phyloP scores from a whole-genome alignment of 2,113 vertebrate species.

The Orientallactaga bullata region DNA sequence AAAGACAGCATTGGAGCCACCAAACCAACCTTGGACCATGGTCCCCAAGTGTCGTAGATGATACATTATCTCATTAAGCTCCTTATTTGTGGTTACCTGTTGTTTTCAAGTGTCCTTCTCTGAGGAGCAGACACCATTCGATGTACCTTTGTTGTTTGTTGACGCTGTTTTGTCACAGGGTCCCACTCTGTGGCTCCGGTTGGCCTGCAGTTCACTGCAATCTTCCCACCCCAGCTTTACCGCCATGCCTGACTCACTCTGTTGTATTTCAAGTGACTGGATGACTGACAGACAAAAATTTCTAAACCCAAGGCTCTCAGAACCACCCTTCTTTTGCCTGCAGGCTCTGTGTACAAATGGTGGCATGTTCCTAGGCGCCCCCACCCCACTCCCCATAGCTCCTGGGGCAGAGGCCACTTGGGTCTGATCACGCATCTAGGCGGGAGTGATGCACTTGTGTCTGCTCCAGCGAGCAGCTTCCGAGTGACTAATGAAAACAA shows the following conservation, averaged over 20 bases:
- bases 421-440: neutral
- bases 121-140: neutral
- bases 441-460: neutral
- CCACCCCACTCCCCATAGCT: rapidly evolving
- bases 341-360: neutral
- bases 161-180: neutral
- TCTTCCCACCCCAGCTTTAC: neutral
- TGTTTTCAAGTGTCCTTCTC: neutral
- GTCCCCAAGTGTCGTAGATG: neutral
- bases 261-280: neutral
- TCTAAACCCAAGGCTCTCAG: neutral
- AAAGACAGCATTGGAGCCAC: neutral
- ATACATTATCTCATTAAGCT: neutral
- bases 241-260: neutral
- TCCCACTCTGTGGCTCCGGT: neutral
- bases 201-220: neutral
- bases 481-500: neutral
- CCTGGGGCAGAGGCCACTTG: neutral
- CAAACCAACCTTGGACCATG: neutral
- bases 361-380: no score
- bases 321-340: neutral
- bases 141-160: neutral
- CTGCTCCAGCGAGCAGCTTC: neutral
- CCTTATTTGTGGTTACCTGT: no score
- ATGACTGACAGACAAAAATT: neutral